Conservation (phyloP, 2,888 invertebrate species). For the Ormyrus labotus region DNA sequence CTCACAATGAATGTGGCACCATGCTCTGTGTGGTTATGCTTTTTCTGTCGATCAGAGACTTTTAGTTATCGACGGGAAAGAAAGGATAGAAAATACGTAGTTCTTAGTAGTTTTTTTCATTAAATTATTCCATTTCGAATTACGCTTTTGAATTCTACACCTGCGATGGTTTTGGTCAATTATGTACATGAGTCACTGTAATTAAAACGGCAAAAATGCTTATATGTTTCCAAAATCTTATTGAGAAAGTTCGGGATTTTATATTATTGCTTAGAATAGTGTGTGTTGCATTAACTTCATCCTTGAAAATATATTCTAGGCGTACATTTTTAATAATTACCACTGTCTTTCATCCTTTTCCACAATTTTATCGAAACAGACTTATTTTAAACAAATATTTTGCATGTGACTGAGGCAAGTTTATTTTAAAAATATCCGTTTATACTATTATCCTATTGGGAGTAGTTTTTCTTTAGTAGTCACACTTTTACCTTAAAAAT, state of each 20-base stretch:
- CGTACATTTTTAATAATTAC: constrained; percentile 41
- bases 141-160: constrained; percentile 26
- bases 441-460: constrained; percentile 35
- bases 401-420: constrained; percentile 47
- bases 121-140: constrained; percentile 3
- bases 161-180: constrained; percentile 45
- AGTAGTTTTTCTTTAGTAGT: constrained; percentile 43
- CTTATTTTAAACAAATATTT: constrained; percentile 33
- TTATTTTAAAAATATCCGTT: constrained; percentile 21
- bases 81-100: not conserved
- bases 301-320: constrained; percentile 37
- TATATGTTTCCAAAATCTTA: constrained; percentile 25
- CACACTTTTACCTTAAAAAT: constrained; percentile 21
- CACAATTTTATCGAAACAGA: constrained; percentile 29
- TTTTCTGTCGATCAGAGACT: constrained; percentile 57
- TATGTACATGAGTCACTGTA: constrained; percentile 18
- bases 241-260: constrained; percentile 8
- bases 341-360: constrained; percentile 43
- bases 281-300: constrained; percentile 47
- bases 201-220: constrained; percentile 31
- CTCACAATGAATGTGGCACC: constrained; percentile 70
- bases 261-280: constrained; percentile 46
- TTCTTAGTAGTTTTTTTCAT: not conserved
- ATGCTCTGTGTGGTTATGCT: constrained; percentile 70
- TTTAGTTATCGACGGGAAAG: constrained; percentile 4